phyloP scores from a whole-genome alignment of 1,140 invertebrate species.

The Holcopasites calliopsidis region DNA sequence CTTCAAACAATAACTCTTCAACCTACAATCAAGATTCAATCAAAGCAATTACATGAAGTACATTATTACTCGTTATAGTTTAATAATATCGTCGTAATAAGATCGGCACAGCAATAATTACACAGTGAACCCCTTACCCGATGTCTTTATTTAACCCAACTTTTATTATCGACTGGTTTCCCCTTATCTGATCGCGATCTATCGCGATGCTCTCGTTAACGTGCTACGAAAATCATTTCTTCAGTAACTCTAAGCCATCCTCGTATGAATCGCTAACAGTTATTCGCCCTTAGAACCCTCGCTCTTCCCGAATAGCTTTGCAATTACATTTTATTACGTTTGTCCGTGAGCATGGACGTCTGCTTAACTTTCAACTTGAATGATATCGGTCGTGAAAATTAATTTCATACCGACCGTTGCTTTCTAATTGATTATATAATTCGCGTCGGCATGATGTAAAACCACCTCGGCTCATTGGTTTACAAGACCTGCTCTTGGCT shows the following conservation, averaged over 20 bases:
- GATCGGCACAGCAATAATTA: too few relatives aligned
- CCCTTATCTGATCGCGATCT: neutral
- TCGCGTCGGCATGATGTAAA: neutral
- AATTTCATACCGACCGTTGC: neutral
- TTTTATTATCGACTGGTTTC: neutral
- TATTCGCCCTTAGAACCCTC: neutral
- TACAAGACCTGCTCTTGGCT: neutral
- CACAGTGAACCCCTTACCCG: neutral
- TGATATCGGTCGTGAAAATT: neutral
- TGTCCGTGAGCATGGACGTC: too few relatives aligned
- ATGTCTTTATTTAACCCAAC: neutral
- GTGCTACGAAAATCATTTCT: neutral
- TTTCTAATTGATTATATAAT: conserved; percentile 19
- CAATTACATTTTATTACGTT: neutral
- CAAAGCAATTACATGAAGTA: too few relatives aligned
- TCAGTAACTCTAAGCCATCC: neutral
- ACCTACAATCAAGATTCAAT: too few relatives aligned
- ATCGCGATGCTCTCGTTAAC: neutral
- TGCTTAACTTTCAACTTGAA: too few relatives aligned
- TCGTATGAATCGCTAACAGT: neutral
- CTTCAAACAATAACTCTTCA: too few relatives aligned
- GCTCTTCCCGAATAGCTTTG: neutral
- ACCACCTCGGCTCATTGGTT: neutral
- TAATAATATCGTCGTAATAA: too few relatives aligned
- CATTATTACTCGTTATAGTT: too few relatives aligned